A percentile compares a stretch with the other conserved stretches of the same genome.
Conservation (phyloP, 2,113 vertebrate species). For the Bufo bufo region DNA sequence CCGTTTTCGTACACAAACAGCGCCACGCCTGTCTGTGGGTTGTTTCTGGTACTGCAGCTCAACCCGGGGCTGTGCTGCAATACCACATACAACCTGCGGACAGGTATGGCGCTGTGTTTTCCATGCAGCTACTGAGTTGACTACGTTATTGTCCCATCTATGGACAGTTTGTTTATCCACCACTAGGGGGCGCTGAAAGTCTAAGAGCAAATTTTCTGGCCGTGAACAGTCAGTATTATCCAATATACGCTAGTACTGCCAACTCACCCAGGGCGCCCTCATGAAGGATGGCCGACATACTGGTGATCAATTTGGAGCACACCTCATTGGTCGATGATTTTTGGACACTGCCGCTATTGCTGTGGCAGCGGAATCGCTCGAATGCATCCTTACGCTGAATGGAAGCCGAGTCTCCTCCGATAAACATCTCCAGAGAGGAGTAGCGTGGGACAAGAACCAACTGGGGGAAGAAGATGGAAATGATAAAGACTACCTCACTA, state of each 20-base stretch:
- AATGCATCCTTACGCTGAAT: constrained; percentile 79
- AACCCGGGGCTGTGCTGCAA: not conserved
- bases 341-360: constrained; percentile 75
- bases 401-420: constrained; percentile 77
- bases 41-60: not conserved
- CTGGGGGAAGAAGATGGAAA: constrained; percentile 65
- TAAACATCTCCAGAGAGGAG: constrained; percentile 91
- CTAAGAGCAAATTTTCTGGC: not conserved
- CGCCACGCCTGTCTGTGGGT: not conserved
- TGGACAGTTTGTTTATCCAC: not conserved
- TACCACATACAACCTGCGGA: not conserved
- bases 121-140: not conserved
- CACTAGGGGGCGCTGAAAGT: not conserved
- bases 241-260: not conserved
- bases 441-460: constrained; percentile 86
- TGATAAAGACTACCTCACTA: not conserved
- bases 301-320: constrained; percentile 85
- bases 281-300: constrained; percentile 86
- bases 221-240: too few relatives aligned
- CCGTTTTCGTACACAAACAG: not conserved
- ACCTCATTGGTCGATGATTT: constrained; percentile 74
- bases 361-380: constrained; percentile 86
- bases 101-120: not conserved
- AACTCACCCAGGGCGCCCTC: constrained; percentile 87
- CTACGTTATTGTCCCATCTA: not conserved